A percentile compares a stretch with the other conserved stretches of the same genome.
phyloP scores from a whole-genome alignment of 35 echinoderm and acorn worm genomes.

The Stichopus chloronotus region DNA sequence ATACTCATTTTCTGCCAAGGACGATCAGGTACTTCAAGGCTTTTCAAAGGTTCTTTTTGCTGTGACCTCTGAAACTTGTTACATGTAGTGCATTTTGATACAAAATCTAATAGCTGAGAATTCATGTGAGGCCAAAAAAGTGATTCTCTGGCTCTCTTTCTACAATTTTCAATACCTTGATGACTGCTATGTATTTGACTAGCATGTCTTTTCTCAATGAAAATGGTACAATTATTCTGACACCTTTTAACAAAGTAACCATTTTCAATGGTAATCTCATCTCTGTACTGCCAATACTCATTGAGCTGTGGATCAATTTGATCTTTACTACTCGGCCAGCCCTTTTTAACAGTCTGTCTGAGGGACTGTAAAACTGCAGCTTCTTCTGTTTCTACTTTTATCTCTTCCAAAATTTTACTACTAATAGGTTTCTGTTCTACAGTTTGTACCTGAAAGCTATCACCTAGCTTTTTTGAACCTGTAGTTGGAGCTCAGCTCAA shows the following conservation, averaged over 20 bases:
- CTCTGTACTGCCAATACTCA: no score
- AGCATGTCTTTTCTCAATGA: no score
- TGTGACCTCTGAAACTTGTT: no score
- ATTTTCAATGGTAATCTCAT: constrained; percentile 34
- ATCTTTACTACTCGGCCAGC: background rate
- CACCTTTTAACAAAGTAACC: constrained; percentile 51
- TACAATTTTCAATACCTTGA: constrained; percentile 15
- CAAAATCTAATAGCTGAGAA: no score
- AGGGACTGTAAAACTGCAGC: background rate
- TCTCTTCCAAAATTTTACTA: background rate
- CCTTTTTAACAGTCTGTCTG: background rate
- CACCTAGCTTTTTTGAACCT: no score
- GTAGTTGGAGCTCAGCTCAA: no score
- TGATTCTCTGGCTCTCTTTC: constrained; percentile 17
- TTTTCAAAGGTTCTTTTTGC: constrained; percentile 62
- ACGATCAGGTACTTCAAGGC: constrained; percentile 1
- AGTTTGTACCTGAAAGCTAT: no score
- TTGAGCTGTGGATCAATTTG: no score
- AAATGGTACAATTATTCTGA: constrained; percentile 36
- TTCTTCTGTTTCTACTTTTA: background rate
- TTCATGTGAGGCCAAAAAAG: constrained; percentile 58
- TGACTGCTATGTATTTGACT: no score
- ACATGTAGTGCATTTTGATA: no score
- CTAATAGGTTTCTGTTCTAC: no score
- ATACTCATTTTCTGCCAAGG: no score